Base-by-base conservation (phyloP, 2,113 vertebrate genomes). In the Pycnonotus jocosus region DNA sequence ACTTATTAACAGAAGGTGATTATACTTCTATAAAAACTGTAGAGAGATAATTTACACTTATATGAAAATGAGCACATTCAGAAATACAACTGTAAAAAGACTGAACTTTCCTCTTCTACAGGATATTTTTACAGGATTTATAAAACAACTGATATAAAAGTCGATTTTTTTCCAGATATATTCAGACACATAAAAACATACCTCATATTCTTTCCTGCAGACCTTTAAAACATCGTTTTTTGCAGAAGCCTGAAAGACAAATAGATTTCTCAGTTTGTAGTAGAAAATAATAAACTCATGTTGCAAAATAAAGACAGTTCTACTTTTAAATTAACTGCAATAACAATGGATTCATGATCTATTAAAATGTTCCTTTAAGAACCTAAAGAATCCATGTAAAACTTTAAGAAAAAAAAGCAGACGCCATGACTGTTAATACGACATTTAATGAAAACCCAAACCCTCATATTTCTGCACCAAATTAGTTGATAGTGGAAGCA, bases 151-250 rank as follows among this genome's bases (percentile, higher is more conserved):
- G 38, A 65, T 53, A 44, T 44, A 44, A 53, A 35, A 72, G 25
- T 13, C 61, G 23, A 24, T 56, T 81, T 76, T 69, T 74, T 88
- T 11, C 23, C 71, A 85, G 50, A 60, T 48, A 54, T 24, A 86
- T 72, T 28, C 44, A 88, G 37, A 90, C 22, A 81, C 18, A 58
- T 30, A 68, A 11, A 77, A 51, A 90, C 96, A 19, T 97, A 99
- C 99, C 99, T 99, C 99, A 4, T 99, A 98, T 95, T 99, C 98
- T 96, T 99, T 99, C 92, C 99, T 99, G 98, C 99, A 99, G 92
- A 98, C 95, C 98, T 99, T 99, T 77, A 98, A 98, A 95, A 99
- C 98, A 96, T 99, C 99, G 88, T 98, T 99, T 96, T 98, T 99
- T 84, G 99, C 99, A 50, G 99, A 99, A 70, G 99, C 99, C 99